Conservation (phyloP, 2,113 vertebrate genomes). For the Crotalus tigris region DNA sequence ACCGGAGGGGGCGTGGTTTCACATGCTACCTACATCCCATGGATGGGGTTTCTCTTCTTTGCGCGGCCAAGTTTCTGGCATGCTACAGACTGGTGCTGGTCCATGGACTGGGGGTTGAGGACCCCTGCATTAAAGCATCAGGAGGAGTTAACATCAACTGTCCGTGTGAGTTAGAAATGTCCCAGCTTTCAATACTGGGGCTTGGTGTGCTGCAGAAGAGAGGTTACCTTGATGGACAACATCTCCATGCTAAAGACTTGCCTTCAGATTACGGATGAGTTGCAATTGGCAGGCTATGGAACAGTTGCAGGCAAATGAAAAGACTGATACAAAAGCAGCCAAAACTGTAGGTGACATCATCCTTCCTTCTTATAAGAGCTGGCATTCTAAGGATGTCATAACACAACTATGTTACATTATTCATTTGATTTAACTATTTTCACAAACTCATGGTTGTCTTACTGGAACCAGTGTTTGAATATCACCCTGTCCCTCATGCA, state of each 20-base stretch:
- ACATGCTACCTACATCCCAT: too few species aligned
- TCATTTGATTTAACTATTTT: not conserved
- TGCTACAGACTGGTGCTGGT: too few species aligned
- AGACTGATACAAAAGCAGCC: not conserved
- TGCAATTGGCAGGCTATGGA: not conserved
- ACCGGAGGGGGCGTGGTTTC: too few species aligned
- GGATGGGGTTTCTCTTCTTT: too few species aligned
- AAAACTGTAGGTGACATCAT: not conserved
- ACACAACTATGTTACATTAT: not conserved
- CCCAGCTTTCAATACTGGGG: not conserved
- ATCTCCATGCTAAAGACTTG: not conserved
- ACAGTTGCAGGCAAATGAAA: not conserved
- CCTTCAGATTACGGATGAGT: not conserved
- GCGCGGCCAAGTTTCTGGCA: too few species aligned
- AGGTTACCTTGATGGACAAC: not conserved
- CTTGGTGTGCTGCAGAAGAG: not conserved
- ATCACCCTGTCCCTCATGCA: not conserved
- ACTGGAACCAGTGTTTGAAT: not conserved
- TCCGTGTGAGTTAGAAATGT: not conserved
- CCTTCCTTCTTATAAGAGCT: not conserved
- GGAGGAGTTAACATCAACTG: not conserved
- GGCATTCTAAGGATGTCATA: not conserved
- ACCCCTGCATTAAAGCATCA: not conserved
- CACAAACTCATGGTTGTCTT: not conserved
- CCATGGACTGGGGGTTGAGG: too few species aligned